These are phyloP conservation scores for Dendrolimus pini DNA, from an alignment of 2,888 invertebrate species.

Conservation along the genomic window DNA sequence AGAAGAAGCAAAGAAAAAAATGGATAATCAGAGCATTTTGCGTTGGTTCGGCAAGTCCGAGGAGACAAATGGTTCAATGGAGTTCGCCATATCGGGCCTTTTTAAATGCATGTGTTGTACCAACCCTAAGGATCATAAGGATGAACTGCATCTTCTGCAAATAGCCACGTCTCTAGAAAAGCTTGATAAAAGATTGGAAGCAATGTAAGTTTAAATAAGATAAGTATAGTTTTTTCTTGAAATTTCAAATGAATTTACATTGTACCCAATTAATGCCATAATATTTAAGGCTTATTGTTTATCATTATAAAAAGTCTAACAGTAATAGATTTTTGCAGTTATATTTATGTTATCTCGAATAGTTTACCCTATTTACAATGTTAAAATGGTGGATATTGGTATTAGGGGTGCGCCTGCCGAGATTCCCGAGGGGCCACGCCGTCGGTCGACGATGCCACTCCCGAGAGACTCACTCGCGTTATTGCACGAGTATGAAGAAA, in stretches of 20 bases:
- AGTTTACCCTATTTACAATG: too few species aligned
- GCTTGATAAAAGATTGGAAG: constrained; percentile 84
- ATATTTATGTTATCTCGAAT: too few species aligned
- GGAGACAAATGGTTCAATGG: constrained; percentile 89
- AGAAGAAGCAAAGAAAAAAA: constrained; percentile 87
- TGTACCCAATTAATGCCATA: too few species aligned
- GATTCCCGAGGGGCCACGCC: constrained; percentile 17
- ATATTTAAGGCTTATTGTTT: too few species aligned
- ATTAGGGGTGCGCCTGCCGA: constrained; percentile 24
- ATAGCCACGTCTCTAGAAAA: constrained; percentile 88
- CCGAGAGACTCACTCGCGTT: constrained; percentile 43
- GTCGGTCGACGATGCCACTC: constrained; percentile 44
- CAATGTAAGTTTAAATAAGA: constrained; percentile 40
- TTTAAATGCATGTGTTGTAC: constrained; percentile 93
- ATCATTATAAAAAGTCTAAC: too few species aligned
- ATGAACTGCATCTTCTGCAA: constrained; percentile 87
- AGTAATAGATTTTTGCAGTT: too few species aligned
- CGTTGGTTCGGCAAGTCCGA: constrained; percentile 83
- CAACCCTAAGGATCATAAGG: constrained; percentile 90
- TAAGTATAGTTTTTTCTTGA: too few species aligned
- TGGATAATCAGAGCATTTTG: constrained; percentile 86
- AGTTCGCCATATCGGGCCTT: constrained; percentile 88
- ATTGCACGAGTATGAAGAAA: constrained; percentile 50
- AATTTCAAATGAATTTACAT: too few species aligned
- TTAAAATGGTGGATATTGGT: not conserved